Conservation (phyloP, 1,140 invertebrate genomes). For the Archegozetes longisetosus region DNA sequence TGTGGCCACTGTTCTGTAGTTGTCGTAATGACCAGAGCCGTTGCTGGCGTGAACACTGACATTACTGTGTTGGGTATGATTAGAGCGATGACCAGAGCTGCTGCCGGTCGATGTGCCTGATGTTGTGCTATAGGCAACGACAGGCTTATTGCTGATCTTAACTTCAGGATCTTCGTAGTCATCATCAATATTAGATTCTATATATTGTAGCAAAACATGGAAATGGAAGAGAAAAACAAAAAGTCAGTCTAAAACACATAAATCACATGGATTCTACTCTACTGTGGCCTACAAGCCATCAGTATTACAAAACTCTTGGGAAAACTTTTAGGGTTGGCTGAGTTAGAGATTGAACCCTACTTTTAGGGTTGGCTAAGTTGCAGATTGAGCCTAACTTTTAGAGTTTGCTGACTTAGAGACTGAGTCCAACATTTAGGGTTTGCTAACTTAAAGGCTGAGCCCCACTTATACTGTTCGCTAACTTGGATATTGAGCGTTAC, state of each 20-base stretch:
- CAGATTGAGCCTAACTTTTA: neutral
- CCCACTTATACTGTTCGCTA: neutral
- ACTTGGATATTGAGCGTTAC: too few species aligned
- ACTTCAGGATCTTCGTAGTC: conserved; percentile 12
- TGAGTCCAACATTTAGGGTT: neutral
- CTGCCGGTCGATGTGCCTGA: conserved; percentile 2
- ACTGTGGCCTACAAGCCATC: neutral
- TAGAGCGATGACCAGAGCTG: neutral
- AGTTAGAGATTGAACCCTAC: neutral
- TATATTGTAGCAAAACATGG: neutral
- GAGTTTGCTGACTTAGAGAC: neutral
- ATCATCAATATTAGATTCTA: conserved; percentile 11
- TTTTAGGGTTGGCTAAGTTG: neutral
- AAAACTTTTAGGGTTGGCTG: neutral
- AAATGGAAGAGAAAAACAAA: neutral
- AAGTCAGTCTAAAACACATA: neutral
- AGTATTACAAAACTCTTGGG: neutral
- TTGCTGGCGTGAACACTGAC: conserved; percentile 2
- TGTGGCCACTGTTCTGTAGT: conserved; percentile 1
- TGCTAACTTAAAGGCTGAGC: neutral
- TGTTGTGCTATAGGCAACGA: neutral
- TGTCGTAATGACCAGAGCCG: neutral
- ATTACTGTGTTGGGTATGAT: conserved; percentile 13
- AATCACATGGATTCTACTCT: neutral
- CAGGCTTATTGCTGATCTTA: neutral